These are phyloP conservation scores for Hestina assimilis DNA, from an alignment of 1,140 invertebrate species.

Conservation along the genomic window DNA sequence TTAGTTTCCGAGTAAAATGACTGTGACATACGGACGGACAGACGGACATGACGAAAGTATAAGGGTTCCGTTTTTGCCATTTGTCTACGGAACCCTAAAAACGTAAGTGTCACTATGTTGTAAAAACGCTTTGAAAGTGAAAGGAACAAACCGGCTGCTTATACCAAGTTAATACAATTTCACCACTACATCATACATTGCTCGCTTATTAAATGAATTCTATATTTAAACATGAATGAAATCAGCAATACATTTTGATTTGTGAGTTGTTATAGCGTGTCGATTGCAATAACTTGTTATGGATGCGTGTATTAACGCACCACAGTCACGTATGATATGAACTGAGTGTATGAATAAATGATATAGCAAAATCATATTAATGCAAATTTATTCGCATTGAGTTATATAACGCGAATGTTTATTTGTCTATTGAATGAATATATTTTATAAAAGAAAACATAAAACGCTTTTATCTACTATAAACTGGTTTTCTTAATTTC, in stretches of 20 bases:
- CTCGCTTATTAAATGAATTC: not conserved
- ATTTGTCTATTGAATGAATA: not conserved
- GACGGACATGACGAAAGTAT: too few relatives aligned
- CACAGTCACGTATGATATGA: not conserved
- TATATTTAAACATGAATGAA: not conserved
- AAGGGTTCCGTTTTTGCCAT: too few relatives aligned
- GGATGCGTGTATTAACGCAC: not conserved
- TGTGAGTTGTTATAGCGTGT: not conserved
- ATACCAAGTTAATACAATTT: not conserved
- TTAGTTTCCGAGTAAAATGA: too few relatives aligned
- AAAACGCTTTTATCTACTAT: too few relatives aligned
- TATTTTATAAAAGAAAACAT: not conserved
- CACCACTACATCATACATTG: not conserved
- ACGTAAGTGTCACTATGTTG: conserved; percentile 5
- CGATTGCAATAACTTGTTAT: not conserved
- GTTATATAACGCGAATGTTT: not conserved
- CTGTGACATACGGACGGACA: too few relatives aligned
- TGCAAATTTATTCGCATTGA: conserved; percentile 3
- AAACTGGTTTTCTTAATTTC: too few relatives aligned
- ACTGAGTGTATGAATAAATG: conserved; percentile 1
- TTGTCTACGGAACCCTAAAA: not conserved
- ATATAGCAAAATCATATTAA: not conserved
- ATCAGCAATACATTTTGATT: not conserved
- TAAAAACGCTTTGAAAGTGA: conserved; percentile 11
- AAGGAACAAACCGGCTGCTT: conserved; percentile 2